Evolutionary conservation across 2,888 invertebrate genomes (phyloP).

Genomic region (Pollenia griseotomentosa): DNA sequence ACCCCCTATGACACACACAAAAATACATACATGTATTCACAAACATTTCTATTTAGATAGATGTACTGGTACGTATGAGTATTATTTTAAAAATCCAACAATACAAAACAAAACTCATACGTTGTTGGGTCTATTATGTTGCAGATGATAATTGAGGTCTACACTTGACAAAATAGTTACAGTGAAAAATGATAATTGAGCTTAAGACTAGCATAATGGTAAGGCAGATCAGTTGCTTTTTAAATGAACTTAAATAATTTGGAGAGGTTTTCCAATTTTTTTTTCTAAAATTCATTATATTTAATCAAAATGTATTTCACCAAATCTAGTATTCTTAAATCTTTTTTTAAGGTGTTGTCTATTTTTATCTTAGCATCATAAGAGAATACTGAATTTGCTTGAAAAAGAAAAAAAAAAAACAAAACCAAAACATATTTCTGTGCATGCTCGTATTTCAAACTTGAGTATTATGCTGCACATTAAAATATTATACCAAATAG

Average conservation of each 20-base stretch:
- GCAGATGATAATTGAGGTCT: constrained; percentile 29
- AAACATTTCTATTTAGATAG: neutral
- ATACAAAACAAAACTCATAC: constrained; percentile 23
- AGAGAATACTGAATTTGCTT: too few species aligned
- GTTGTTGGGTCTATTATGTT: constrained; percentile 1
- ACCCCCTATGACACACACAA: neutral
- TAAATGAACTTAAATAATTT: too few species aligned
- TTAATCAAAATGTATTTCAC: too few species aligned
- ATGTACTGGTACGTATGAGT: constrained; percentile 16
- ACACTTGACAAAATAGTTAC: constrained; percentile 23
- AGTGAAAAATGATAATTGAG: neutral
- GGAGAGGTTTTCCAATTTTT: too few species aligned
- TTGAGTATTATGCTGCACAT: constrained; percentile 38
- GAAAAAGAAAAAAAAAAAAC: neutral
- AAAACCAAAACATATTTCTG: neutral
- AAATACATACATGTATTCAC: too few species aligned
- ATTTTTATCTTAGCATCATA: neutral
- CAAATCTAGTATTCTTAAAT: neutral
- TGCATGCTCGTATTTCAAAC: constrained; percentile 12
- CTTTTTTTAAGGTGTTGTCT: neutral
- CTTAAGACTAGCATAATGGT: too few species aligned
- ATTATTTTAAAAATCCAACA: constrained; percentile 23
- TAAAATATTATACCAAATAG: constrained; percentile 36
- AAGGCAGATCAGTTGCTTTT: too few species aligned
- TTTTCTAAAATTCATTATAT: too few species aligned